Base-by-base conservation (phyloP, 2,113 vertebrate genomes). In the Crotalus tigris region DNA sequence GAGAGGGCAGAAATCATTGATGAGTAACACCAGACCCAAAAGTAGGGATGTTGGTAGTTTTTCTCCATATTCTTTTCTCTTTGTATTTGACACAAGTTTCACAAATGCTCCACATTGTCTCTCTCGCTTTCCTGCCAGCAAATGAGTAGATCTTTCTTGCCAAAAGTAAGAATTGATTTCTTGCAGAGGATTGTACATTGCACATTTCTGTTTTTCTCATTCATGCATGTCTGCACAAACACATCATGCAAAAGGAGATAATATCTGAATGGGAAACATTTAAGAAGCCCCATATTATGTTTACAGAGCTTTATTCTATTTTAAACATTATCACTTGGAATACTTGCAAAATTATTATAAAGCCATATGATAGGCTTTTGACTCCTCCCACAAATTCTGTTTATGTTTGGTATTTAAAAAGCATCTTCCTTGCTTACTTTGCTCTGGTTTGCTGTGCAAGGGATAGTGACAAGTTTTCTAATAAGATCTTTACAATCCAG, bases 361-460 rank as follows among this genome's bases (percentile, higher is more conserved):
- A 75, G 26, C 4, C 15, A 4, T n/a, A 29, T 51, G 81, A 24
- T 81, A 54, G 39, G 64, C 26, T 91, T 51, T 44, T 69, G 44
- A n/a, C 17, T n/a, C 13, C 46, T 21, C 23, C 8, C 57, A 13
- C 24, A 49, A 54, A 8, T 33, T 55, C 58, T 26, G 9, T n/a
- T 88, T 92, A 55, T 39, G 1, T 88, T 92, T 44, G 26, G 58
- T 87, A 87, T 58, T 75, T 89, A 13, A 86, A n/a, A 55, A 89
- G 1, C 6, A 26, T 53, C 90, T 33, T 75, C 39, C 53, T 93
- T 81, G 12, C 61, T 88, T 91, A 33, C 4, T 21, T 75, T 23
- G 49, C 29, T 93, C 17, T 51, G 64, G 58, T 92, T 91, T 81
- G 93, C 85, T 59, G 58, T 88, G 85, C 86, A 55, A 88, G 90